Evolutionary conservation across 2,888 invertebrate genomes (phyloP), one percentile per base, ranked within the genome.

Genomic region (Xiphydria camelus): DNA sequence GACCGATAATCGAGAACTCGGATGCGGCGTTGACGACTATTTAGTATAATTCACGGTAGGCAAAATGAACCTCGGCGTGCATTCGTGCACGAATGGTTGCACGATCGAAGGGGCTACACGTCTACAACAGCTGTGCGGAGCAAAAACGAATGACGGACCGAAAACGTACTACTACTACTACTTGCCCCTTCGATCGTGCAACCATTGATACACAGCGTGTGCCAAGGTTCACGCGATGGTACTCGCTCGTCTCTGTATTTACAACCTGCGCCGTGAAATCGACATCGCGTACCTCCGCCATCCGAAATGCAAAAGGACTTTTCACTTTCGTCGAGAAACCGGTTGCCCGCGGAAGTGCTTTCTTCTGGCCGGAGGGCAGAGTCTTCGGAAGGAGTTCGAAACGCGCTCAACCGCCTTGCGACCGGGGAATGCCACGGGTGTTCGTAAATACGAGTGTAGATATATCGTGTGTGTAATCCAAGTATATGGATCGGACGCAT

Each of bases 251-350:
- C n/a, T n/a, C n/a, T n/a, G n/a, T n/a, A n/a, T n/a, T n/a, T n/a
- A n/a, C n/a, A n/a, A n/a, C n/a, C n/a, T n/a, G n/a, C n/a, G n/a
- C n/a, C n/a, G n/a, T n/a, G n/a, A n/a, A n/a, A n/a, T n/a, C n/a
- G n/a, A n/a, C n/a, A n/a, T n/a, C n/a, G n/a, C n/a, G 29, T 29
- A 12, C 10, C n/a, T 26, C 31, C 17, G 15, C 31, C 17, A 21
- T 34, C 29, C 19, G 9, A 35, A 26, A 19, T 25, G 26, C 12
- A 10, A 1, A 34, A 25, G 17, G 23, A 39, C 22, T 45, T 48
- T 51, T 51, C 41, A 48, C 45, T 51, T 41, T 51, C 48, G n/a
- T 29, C 17, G 45, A 37, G 40, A 51, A 51, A 51, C 51, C 51
- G 48, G 51, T 45, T 39, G 36, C 36, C 31, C 33, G 22, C 25